These are phyloP conservation scores for Hirundo rustica DNA, from an alignment of 2,797 vertebrate genomes.

Conservation along the genomic window DNA sequence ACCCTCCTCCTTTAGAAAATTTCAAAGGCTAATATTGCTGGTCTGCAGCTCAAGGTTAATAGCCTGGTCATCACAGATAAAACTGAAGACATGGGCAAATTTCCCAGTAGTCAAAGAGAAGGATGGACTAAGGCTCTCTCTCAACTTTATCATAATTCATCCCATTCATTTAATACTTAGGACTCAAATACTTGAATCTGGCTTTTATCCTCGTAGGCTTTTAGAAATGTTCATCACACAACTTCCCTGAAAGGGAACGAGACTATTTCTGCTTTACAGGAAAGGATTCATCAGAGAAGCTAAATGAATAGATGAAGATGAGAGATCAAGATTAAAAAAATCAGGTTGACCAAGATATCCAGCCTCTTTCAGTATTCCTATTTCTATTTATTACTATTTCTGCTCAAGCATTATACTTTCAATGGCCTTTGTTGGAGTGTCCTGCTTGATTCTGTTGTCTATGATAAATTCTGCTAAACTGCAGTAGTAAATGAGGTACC, in stretches of 20 bases:
- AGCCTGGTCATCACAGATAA: background rate
- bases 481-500: background rate
- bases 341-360: background rate
- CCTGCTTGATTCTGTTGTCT: background rate
- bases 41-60: background rate
- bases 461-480: background rate
- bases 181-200: background rate
- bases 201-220: slow-evolving; percentile 13
- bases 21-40: background rate
- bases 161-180: background rate
- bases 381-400: background rate
- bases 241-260: slow-evolving; percentile 30
- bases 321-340: background rate
- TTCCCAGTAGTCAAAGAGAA: background rate
- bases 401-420: background rate
- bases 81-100: background rate
- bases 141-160: background rate
- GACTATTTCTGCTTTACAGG: slow-evolving; percentile 32
- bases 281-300: slow-evolving; percentile 21
- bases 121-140: background rate
- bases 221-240: background rate
- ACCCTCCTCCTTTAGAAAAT: background rate
- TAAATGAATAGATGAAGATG: background rate
- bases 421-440: background rate
- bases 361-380: background rate